Conservation (phyloP, 1,140 invertebrate species). For the Amphibalanus amphitrite region DNA sequence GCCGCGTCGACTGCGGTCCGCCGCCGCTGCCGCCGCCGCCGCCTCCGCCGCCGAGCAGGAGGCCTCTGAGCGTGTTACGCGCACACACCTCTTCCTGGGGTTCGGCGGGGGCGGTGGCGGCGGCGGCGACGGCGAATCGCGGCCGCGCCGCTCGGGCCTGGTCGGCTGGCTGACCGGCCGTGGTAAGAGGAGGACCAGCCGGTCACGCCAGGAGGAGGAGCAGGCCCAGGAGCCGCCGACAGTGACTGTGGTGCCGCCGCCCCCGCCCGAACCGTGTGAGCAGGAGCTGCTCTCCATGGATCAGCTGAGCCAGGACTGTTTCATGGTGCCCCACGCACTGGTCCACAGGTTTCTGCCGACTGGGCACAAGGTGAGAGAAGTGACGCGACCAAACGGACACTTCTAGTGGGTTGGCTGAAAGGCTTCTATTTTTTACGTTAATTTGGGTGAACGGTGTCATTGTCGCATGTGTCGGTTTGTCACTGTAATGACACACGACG, state of each 20-base stretch:
- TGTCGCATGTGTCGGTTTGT: too few species aligned
- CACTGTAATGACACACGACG: too few species aligned
- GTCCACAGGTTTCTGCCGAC: slow-evolving; percentile 1
- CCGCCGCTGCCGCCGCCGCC: not conserved
- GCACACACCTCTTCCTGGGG: not conserved
- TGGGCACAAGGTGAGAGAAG: not conserved
- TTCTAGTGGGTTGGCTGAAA: too few species aligned
- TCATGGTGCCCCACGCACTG: not conserved
- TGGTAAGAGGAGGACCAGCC: not conserved
- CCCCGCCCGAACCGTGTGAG: not conserved
- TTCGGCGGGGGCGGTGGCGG: not conserved
- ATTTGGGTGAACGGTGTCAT: too few species aligned
- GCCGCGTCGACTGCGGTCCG: not conserved
- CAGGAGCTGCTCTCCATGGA: not conserved
- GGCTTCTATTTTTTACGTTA: too few species aligned
- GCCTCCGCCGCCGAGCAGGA: not conserved
- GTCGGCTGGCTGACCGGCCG: not conserved
- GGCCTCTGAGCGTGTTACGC: not conserved
- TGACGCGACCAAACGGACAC: too few species aligned
- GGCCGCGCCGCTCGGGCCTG: not conserved
- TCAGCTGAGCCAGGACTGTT: not conserved
- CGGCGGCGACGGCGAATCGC: not conserved
- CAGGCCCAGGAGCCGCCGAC: too few species aligned
- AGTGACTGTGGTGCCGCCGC: not conserved
- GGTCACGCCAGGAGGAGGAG: not conserved